A percentile compares a stretch with the other conserved stretches of the same genome.
Evolutionary conservation across 2,888 invertebrate species (phyloP).

Genomic region (Napeogenes sylphis): DNA sequence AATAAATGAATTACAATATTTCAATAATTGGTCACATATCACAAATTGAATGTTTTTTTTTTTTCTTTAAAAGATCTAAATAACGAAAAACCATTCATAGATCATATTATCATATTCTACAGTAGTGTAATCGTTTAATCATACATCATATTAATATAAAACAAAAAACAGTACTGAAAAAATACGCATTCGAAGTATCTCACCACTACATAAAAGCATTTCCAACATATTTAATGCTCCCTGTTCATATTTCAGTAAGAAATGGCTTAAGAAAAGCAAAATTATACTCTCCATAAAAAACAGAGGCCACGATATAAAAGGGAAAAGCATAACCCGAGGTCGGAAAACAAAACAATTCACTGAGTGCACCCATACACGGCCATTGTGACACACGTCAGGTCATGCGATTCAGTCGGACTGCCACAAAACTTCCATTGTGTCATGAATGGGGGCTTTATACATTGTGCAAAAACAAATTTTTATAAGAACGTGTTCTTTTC

Average conservation of each 20-base stretch:
- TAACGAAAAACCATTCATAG: too few species aligned
- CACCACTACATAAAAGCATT: conserved; percentile 1
- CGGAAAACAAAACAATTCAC: conserved; percentile 68
- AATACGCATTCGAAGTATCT: background rate
- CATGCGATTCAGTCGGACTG: conserved; percentile 50
- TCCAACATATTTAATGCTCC: conserved; percentile 32
- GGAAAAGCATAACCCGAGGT: conserved; percentile 41
- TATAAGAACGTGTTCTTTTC: conserved; percentile 66
- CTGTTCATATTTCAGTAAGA: conserved; percentile 32
- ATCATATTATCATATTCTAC: too few species aligned
- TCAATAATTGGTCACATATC: too few species aligned
- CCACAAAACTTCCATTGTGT: conserved; percentile 67
- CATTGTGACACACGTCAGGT: conserved; percentile 61
- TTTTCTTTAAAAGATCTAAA: too few species aligned
- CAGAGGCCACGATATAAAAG: conserved; percentile 45
- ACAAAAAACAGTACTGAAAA: background rate
- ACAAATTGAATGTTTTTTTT: too few species aligned
- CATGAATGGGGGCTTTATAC: conserved; percentile 69
- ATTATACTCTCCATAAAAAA: conserved; percentile 48
- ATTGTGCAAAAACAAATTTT: conserved; percentile 69
- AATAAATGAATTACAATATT: too few species aligned
- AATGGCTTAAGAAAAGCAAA: conserved; percentile 46
- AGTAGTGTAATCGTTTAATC: too few species aligned
- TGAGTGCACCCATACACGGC: conserved; percentile 63
- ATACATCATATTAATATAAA: background rate